These are phyloP conservation scores for Myoxocephalus aenaeus DNA, from an alignment of 2,797 vertebrate genomes.

Conservation along the genomic window DNA sequence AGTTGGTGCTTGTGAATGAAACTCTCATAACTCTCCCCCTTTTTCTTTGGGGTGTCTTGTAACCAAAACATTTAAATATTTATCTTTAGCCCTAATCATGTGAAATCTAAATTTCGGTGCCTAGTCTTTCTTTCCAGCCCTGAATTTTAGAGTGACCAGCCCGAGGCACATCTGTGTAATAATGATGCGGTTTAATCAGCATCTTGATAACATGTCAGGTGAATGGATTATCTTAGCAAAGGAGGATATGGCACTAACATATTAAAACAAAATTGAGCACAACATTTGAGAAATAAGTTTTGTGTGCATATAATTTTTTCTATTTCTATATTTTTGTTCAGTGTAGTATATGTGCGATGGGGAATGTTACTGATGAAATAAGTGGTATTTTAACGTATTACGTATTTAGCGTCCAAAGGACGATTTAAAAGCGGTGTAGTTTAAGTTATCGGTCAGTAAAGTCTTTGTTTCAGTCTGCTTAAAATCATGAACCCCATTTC, in stretches of 20 bases:
- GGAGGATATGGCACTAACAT: not conserved
- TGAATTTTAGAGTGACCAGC: not conserved
- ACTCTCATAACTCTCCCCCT: not conserved
- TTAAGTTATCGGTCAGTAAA: not conserved
- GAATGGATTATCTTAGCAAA: not conserved
- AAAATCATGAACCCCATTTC: not conserved
- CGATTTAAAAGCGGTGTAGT: not conserved
- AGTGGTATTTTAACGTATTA: fast-evolving
- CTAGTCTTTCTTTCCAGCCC: not conserved
- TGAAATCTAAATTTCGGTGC: not conserved
- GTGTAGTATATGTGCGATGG: not conserved
- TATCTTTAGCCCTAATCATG: not conserved
- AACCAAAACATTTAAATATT: too few relatives aligned
- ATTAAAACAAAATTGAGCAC: not conserved
- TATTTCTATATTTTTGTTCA: not conserved
- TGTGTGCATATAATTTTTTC: not conserved
- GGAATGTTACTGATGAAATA: not conserved
- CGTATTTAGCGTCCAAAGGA: not conserved
- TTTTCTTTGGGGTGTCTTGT: not conserved
- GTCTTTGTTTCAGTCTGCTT: not conserved
- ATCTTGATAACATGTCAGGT: conserved; percentile 3
- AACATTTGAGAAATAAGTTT: not conserved
- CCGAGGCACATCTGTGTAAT: not conserved
- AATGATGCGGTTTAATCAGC: not conserved
- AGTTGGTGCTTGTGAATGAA: not conserved